Evolutionary conservation across 1,140 invertebrate species (phyloP).

Genomic region (Palaemon carinicauda): DNA sequence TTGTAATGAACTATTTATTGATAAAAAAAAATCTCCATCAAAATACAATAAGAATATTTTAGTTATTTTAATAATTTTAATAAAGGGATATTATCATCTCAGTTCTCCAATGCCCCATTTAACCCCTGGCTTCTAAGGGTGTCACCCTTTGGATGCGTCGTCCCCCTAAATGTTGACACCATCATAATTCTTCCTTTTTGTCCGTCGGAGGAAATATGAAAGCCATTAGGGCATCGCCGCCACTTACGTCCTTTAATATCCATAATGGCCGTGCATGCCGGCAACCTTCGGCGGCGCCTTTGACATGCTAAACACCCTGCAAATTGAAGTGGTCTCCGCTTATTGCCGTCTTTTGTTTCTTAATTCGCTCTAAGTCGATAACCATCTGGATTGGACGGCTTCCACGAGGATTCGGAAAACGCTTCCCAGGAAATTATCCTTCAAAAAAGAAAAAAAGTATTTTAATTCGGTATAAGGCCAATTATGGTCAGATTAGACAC

Average conservation of each 20-base stretch:
- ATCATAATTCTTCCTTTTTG: neutral
- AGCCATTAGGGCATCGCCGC: neutral
- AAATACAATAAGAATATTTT: too few species aligned
- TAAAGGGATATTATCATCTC: too few species aligned
- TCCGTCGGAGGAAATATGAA: neutral
- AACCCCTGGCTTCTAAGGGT: neutral
- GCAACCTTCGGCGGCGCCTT: neutral
- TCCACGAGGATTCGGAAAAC: too few species aligned
- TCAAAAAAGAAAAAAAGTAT: too few species aligned
- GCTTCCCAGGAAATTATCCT: too few species aligned
- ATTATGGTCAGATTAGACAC: too few species aligned
- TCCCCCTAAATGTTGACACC: neutral
- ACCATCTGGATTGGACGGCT: too few species aligned
- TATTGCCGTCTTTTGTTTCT: neutral
- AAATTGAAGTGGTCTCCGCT: neutral
- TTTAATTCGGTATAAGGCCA: too few species aligned
- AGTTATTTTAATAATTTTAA: too few species aligned
- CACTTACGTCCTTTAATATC: neutral
- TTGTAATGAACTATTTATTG: too few species aligned
- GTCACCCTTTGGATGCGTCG: neutral
- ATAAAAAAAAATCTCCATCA: too few species aligned
- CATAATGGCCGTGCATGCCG: neutral
- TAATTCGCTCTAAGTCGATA: neutral
- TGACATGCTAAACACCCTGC: conserved; percentile 2
- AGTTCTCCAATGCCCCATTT: too few species aligned